Conservation (phyloP, 2,888 invertebrate genomes). For the Drosophila meridionalis region DNA sequence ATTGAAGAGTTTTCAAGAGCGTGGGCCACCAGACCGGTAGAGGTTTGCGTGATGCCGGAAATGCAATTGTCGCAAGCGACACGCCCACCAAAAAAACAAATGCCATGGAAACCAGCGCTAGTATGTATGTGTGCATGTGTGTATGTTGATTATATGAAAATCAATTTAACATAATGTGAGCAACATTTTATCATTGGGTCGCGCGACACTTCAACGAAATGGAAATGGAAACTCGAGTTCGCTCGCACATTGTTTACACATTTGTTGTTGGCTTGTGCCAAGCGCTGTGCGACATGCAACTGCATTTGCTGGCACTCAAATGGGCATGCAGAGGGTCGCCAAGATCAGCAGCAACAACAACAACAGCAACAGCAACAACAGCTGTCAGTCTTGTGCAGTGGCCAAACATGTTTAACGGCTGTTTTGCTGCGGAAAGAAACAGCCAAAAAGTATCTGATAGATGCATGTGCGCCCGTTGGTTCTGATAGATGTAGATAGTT, state of each 20-base stretch:
- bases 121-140: slow-evolving; percentile 5
- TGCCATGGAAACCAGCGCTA: neutral
- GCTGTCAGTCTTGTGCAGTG: slow-evolving; percentile 66
- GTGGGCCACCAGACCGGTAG: slow-evolving; percentile 32
- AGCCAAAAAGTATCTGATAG: slow-evolving; percentile 17
- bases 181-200: slow-evolving; percentile 45
- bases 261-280: slow-evolving; percentile 60
- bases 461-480: slow-evolving; percentile 49
- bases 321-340: slow-evolving; percentile 61
- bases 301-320: slow-evolving; percentile 73
- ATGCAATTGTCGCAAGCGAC: slow-evolving; percentile 72
- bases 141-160: slow-evolving; percentile 57
- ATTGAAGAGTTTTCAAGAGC: slow-evolving; percentile 44
- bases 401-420: slow-evolving; percentile 69
- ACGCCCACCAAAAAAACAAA: slow-evolving; percentile 61
- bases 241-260: slow-evolving; percentile 49
- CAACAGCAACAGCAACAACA: slow-evolving; percentile 35
- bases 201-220: slow-evolving; percentile 61
- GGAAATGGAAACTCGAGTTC: slow-evolving; percentile 69
- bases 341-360: slow-evolving; percentile 30
- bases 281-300: slow-evolving; percentile 21
- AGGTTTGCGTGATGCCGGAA: slow-evolving; percentile 69
- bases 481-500: slow-evolving; percentile 33
- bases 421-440: neutral
- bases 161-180: slow-evolving; percentile 62